phyloP scores from a whole-genome alignment of 2,113 vertebrate genomes.

The Tupaia tana region DNA sequence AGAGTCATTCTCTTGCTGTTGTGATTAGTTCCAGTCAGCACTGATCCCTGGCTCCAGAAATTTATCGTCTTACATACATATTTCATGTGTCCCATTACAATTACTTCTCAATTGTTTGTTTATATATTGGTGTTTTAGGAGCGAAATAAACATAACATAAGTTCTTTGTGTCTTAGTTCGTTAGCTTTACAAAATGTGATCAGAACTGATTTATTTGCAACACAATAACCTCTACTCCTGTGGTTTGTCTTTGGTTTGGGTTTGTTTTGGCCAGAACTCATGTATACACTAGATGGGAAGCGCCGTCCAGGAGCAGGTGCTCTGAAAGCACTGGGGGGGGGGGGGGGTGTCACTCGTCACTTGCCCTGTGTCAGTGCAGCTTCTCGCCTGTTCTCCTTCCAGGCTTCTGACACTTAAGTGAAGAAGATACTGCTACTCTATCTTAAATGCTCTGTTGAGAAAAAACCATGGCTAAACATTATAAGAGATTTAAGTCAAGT shows the following conservation, averaged over 20 bases:
- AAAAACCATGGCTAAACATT: slow-evolving; percentile 33
- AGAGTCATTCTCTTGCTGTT: neutral
- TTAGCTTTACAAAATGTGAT: slow-evolving; percentile 30
- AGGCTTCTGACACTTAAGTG: slow-evolving; percentile 58
- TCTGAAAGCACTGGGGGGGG: slow-evolving; percentile 17
- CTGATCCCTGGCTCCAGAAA: neutral
- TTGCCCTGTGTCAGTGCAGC: neutral
- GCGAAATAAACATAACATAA: neutral
- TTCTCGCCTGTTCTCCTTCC: slow-evolving; percentile 12
- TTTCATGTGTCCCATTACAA: neutral
- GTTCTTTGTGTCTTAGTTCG: neutral
- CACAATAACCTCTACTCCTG: neutral
- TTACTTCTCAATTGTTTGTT: slow-evolving; percentile 4
- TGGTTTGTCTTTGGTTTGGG: neutral
- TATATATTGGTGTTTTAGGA: slow-evolving; percentile 17
- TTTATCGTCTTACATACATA: neutral
- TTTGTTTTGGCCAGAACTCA: neutral
- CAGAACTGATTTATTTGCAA: slow-evolving; percentile 2
- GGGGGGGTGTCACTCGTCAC: neutral
- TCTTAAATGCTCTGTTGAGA: slow-evolving; percentile 43
- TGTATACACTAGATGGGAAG: neutral
- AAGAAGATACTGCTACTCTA: slow-evolving; percentile 49
- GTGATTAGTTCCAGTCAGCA: neutral
- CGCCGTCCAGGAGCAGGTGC: neutral
- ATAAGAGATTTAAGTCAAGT: neutral